These are phyloP conservation scores for Drosophila lini DNA, from an alignment of 1,140 invertebrate genomes.

Conservation along the genomic window DNA sequence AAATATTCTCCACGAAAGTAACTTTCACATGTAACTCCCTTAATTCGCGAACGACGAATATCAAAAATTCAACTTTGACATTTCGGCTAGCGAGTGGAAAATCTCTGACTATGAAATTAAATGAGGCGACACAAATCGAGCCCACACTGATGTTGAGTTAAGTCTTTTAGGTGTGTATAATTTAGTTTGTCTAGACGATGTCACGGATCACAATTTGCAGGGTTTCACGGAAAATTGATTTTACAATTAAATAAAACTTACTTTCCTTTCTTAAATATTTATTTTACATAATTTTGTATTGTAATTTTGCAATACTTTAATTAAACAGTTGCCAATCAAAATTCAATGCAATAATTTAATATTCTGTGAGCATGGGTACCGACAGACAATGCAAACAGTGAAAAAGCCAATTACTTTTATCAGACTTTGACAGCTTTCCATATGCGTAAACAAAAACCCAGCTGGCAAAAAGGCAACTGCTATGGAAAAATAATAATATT, in stretches of 20 bases:
- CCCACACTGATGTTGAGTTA: constrained; percentile 15
- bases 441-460: constrained; percentile 19
- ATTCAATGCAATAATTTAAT: constrained; percentile 8
- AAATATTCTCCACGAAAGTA: constrained; percentile 41
- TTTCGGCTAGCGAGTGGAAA: constrained; percentile 45
- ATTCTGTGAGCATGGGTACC: not conserved
- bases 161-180: constrained; percentile 23
- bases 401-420: constrained; percentile 46
- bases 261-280: constrained; percentile 1
- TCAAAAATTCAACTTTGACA: constrained; percentile 60
- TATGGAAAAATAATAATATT: constrained; percentile 38
- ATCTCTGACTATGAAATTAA: constrained; percentile 39
- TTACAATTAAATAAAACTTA: not conserved
- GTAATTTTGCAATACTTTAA: not conserved
- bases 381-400: constrained; percentile 29
- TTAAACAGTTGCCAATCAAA: not conserved
- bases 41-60: constrained; percentile 1
- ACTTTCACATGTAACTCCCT: constrained; percentile 50
- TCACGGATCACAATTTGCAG: not conserved
- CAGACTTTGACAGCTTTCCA: constrained; percentile 33
- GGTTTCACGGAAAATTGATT: not conserved
- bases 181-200: constrained; percentile 25
- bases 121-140: constrained; percentile 20
- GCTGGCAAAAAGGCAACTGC: constrained; percentile 8
- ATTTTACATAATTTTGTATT: too few species aligned